These are phyloP conservation scores for Pantherophis guttatus DNA, from an alignment of 2,113 vertebrate species.

Conservation along the genomic window DNA sequence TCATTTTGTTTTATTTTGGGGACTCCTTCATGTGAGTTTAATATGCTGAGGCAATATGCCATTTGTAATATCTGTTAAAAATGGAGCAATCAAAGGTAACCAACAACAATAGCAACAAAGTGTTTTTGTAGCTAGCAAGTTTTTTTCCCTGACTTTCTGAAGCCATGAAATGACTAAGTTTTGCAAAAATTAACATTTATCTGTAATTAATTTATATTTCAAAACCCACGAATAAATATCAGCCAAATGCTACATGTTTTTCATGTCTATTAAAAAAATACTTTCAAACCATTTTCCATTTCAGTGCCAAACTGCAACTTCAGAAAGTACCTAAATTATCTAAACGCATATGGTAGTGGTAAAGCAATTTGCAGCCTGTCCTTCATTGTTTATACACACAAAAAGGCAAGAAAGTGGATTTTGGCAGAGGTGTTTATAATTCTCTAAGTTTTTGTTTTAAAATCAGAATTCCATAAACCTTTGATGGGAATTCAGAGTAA, in stretches of 20 bases:
- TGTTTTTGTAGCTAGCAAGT: background rate
- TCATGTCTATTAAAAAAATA: background rate
- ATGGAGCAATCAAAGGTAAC: background rate
- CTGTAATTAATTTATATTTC: conserved; percentile 1
- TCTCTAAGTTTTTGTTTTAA: background rate
- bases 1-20: background rate
- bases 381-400: background rate
- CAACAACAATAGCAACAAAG: background rate
- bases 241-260: background rate
- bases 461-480: background rate
- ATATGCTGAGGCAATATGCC: background rate
- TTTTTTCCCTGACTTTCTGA: background rate
- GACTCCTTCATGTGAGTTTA: background rate
- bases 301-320: background rate
- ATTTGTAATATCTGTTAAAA: background rate
- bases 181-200: background rate
- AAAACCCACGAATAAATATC: background rate
- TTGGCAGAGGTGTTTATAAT: background rate
- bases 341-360: background rate
- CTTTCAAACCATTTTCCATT: background rate
- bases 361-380: background rate
- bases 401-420: background rate
- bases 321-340: background rate
- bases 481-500: background rate
- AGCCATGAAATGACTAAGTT: background rate